phyloP scores from a whole-genome alignment of 2,797 vertebrate species.

The Synanceia verrucosa region DNA sequence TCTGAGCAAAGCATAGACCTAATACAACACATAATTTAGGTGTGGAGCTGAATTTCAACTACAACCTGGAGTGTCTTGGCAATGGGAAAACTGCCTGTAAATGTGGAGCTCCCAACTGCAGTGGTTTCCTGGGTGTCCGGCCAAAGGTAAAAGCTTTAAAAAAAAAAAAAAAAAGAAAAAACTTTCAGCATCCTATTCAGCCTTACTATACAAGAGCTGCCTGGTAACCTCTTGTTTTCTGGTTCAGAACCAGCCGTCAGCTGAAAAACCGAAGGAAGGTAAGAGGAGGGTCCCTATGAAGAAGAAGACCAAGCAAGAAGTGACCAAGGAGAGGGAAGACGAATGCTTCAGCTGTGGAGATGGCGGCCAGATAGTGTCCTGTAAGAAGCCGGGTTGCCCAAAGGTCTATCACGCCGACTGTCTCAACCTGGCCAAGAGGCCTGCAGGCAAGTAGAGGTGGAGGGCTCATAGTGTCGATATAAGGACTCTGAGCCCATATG shows the following conservation, averaged over 20 bases:
- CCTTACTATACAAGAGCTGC: background rate
- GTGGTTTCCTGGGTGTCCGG: constrained; percentile 95
- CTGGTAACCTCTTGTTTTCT: background rate
- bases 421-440: constrained; percentile 95
- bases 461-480: background rate
- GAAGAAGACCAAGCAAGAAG: constrained; percentile 89
- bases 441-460: constrained; percentile 86
- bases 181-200: background rate
- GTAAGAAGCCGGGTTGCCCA: constrained; percentile 96
- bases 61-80: constrained; percentile 97
- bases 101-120: constrained; percentile 98
- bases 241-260: constrained; percentile 89
- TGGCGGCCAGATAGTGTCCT: constrained; percentile 95
- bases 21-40: constrained; percentile 72
- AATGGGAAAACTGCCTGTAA: constrained; percentile 98
- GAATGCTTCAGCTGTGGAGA: constrained; percentile 99
- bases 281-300: constrained; percentile 87
- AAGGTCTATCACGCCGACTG: constrained; percentile 99
- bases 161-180: too few relatives aligned
- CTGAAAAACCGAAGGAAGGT: constrained; percentile 90
- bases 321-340: constrained; percentile 94
- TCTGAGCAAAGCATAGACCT: background rate
- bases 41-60: constrained; percentile 97
- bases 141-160: constrained; percentile 89
- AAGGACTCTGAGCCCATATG: background rate